A percentile compares a stretch with the other conserved stretches of the same genome.
These are phyloP conservation scores for Drosophila parabipectinata DNA, from an alignment of 1,140 invertebrate genomes.

Conservation along the genomic window DNA sequence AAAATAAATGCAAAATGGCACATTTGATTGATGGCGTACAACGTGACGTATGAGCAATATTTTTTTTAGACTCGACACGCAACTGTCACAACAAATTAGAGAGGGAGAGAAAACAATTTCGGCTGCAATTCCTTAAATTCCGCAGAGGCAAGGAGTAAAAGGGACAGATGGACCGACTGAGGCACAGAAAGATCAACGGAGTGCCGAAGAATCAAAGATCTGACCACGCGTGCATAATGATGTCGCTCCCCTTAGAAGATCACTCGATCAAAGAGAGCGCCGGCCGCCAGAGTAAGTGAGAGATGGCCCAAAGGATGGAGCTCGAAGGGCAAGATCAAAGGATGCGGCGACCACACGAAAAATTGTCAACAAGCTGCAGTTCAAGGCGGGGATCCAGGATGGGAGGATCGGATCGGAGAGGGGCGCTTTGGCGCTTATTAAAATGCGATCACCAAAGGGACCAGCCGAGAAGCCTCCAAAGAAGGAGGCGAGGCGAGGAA, in stretches of 20 bases:
- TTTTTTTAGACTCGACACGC: constrained; percentile 37
- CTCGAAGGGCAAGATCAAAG: constrained; percentile 62
- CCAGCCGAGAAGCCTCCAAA: constrained; percentile 20
- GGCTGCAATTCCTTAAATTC: constrained; percentile 44
- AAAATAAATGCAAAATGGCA: not conserved
- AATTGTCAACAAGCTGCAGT: constrained; percentile 74
- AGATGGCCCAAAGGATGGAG: constrained; percentile 9
- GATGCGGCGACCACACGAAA: constrained; percentile 72
- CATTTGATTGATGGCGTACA: constrained; percentile 22
- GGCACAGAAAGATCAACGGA: not conserved
- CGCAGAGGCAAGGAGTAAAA: constrained; percentile 8
- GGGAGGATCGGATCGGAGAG: constrained; percentile 2
- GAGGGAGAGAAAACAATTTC: constrained; percentile 18
- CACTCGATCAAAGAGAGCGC: constrained; percentile 80
- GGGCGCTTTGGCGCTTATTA: constrained; percentile 76
- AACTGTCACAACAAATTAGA: constrained; percentile 41
- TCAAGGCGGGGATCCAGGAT: constrained; percentile 19
- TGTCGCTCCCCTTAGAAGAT: constrained; percentile 78
- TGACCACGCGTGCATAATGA: constrained; percentile 80
- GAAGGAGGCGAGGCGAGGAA: constrained; percentile 40
- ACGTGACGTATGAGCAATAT: constrained; percentile 45
- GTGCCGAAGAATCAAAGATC: constrained; percentile 56
- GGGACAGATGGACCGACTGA: constrained; percentile 4
- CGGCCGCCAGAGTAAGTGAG: constrained; percentile 22
- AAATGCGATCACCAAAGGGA: constrained; percentile 56